Base-by-base conservation (phyloP, 2,113 vertebrate species). In the Plecturocebus donacophilus region DNA sequence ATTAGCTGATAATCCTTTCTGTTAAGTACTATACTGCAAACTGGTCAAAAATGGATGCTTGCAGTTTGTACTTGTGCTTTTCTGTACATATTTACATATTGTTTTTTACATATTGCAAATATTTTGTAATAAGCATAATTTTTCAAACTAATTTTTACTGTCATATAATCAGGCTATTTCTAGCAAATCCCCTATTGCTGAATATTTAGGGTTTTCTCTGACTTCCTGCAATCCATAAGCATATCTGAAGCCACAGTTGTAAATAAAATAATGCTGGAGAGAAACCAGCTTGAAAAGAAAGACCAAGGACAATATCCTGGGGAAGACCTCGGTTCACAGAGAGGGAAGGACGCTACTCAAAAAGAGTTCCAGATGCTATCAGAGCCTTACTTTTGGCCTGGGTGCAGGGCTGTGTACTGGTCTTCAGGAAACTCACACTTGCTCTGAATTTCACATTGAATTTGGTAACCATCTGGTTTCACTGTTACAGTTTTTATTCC, bases 261-360 rank as follows among this genome's bases (percentile, higher is more conserved):
- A 2, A 7, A n/a, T 30, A 80, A 68, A 20, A 8, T n/a, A 12
- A 2, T 81, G 58, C 49, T 23, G 35, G 87, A 88, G 61, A 87
- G 35, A 85, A 89, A 89, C n/a, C 40, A 86, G 19, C 52, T 83
- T 75, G 45, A 35, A 83, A 82, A 87, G 66, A 47, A 77, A 54
- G n/a, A n/a, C 42, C 45, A 20, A 68, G 81, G 71, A 91, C 58
- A 94, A 35, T 54, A 45, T 32, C 77, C 32, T 0, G 25, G 21
- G 17, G 25, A 42, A 49, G 49, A 35, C 19, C 16, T 14, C 2
- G 1, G 68, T 14, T 9, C 19, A 0, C 2, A 66, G 40, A 32
- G 4, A 71, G 61, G 17, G 32, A 91, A 77, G 47, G 17, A 71
- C 42, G 12, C 21, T 9, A 27, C 45, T 54, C 58, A 19, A 2